Evolutionary conservation across 2,113 vertebrate species (phyloP).

Genomic region (Prunella himalayana): DNA sequence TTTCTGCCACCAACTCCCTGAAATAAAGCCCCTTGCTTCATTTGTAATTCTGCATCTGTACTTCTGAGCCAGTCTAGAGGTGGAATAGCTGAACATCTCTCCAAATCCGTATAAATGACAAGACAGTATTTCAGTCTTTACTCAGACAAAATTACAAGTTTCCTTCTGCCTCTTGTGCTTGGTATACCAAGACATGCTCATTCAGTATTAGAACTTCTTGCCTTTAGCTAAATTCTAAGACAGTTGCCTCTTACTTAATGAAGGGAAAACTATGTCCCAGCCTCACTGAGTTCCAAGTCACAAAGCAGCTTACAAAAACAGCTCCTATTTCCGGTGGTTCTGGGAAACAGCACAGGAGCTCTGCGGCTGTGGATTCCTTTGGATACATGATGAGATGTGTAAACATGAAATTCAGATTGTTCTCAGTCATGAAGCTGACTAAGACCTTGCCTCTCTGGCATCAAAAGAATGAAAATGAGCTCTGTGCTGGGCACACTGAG

Average conservation of each 20-base stretch:
- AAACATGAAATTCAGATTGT: neutral
- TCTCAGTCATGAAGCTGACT: neutral
- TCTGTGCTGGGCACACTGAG: neutral
- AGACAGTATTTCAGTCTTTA: neutral
- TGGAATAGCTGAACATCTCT: neutral
- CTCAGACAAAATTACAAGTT: neutral
- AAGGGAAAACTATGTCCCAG: neutral
- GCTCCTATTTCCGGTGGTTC: neutral
- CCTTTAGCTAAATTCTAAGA: neutral
- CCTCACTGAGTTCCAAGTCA: neutral
- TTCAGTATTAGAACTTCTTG: neutral
- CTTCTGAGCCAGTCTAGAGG: neutral
- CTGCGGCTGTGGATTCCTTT: neutral
- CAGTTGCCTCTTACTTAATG: neutral
- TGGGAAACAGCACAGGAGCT: neutral
- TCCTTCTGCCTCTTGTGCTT: neutral
- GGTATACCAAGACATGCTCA: neutral
- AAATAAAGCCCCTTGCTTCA: neutral
- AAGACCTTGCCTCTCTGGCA: neutral
- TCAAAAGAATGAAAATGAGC: constrained; percentile 22
- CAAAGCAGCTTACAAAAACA: neutral
- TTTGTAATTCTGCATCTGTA: neutral
- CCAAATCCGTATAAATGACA: neutral
- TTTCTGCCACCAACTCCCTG: neutral
- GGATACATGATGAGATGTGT: neutral